Conservation (phyloP, 1,140 invertebrate genomes). For the Hypsibius dujardini region DNA sequence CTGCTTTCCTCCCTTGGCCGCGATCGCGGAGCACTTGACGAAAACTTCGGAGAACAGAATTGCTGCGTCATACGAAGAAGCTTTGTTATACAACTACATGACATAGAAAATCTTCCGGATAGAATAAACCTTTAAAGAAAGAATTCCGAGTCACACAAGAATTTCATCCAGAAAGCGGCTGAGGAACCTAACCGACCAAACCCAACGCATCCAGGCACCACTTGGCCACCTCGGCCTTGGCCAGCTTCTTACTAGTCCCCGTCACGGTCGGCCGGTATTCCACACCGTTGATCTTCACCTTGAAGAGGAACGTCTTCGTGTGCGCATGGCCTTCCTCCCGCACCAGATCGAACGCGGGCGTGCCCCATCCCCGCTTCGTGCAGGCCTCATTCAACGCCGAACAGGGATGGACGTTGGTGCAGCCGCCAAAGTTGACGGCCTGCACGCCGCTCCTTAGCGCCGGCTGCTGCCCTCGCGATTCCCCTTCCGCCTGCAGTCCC, state of each 20-base stretch:
- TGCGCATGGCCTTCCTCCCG: conserved; percentile 77
- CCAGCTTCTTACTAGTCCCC: conserved; percentile 79
- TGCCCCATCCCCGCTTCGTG: conserved; percentile 61
- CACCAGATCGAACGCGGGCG: conserved; percentile 64
- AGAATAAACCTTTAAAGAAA: no score
- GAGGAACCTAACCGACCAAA: conserved; percentile 33
- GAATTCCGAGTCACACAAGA: no score
- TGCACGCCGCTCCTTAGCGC: not conserved
- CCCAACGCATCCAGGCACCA: conserved; percentile 66
- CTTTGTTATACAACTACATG: no score
- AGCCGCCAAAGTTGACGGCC: conserved; percentile 23
- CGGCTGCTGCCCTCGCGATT: not conserved
- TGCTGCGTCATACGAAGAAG: no score
- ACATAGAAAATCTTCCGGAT: no score
- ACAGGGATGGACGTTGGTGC: conserved; percentile 56
- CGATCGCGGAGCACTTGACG: no score
- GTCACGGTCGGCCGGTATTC: conserved; percentile 69
- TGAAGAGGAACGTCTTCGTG: conserved; percentile 79
- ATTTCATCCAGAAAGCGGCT: no score
- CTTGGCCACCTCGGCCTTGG: conserved; percentile 73
- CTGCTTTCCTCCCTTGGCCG: no score
- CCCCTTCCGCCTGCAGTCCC: conserved; percentile 36
- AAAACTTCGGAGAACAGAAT: no score
- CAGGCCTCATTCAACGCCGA: conserved; percentile 79
- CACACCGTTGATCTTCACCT: conserved; percentile 59